Conservation (phyloP, 2,797 vertebrate species). For the Hybognathus amarus region DNA sequence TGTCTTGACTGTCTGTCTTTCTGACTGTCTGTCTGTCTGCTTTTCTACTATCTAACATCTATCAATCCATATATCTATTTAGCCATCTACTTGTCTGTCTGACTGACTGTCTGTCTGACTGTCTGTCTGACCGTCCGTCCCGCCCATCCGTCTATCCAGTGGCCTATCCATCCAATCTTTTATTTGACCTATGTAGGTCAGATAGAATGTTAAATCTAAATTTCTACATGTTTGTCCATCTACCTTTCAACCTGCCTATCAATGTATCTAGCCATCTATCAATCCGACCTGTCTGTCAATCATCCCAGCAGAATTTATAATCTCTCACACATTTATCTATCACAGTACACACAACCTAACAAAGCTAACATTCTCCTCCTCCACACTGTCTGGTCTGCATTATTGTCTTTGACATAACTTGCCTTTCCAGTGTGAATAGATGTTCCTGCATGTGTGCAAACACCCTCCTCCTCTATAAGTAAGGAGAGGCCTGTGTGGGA, state of each 20-base stretch:
- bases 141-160: no score
- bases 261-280: neutral
- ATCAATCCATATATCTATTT: no score
- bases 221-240: neutral
- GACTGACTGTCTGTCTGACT: no score
- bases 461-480: constrained; percentile 71
- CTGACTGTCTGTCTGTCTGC: no score
- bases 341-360: neutral
- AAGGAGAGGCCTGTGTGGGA: constrained; percentile 60
- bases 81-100: no score
- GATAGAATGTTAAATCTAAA: neutral
- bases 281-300: neutral
- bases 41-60: no score
- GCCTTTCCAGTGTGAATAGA: constrained; percentile 36
- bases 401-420: neutral
- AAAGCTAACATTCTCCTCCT: neutral
- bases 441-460: constrained; percentile 78
- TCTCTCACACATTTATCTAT: neutral
- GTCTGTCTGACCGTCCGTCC: no score
- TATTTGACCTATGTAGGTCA: neutral
- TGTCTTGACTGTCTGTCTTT: no score
- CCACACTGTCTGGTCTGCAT: neutral
- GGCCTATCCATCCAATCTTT: neutral
- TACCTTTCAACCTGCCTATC: neutral
- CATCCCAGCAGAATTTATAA: neutral